Percentiles rank a stretch among this genome's conserved stretches.
Conservation (phyloP, 2,797 vertebrate species). For the Amphiprion clarkii region DNA sequence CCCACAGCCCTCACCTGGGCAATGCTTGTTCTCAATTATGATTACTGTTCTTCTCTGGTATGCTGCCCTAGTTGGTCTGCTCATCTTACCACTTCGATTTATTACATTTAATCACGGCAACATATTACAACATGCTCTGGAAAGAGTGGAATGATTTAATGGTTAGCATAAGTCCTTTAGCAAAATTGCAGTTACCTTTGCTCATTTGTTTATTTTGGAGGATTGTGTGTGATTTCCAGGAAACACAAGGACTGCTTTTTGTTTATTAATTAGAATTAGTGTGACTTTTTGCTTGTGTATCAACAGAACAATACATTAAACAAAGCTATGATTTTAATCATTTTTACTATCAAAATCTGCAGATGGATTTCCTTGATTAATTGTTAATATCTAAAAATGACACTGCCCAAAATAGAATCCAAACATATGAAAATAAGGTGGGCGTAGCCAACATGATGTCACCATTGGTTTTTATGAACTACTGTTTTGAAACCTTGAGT, state of each 20-base stretch:
- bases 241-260: neutral
- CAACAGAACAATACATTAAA: neutral
- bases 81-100: slow-evolving; percentile 42
- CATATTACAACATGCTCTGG: slow-evolving; percentile 22
- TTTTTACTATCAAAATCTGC: neutral
- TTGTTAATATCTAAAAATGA: neutral
- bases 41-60: slow-evolving; percentile 54
- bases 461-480: no score
- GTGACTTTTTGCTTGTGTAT: neutral
- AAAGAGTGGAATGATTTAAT: slow-evolving; percentile 1
- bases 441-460: no score
- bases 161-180: neutral
- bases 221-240: neutral
- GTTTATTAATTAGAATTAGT: neutral
- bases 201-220: neutral
- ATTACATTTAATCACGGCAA: slow-evolving; percentile 54
- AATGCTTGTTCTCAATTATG: slow-evolving; percentile 32
- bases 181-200: neutral
- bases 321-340: neutral
- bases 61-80: slow-evolving; percentile 32
- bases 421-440: no score
- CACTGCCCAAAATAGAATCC: no score
- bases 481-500: no score
- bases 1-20: slow-evolving; percentile 56
- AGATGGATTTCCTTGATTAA: neutral